Evolutionary conservation across 2,888 invertebrate genomes (phyloP).

Genomic region (Oegoconia quadripuncta): DNA sequence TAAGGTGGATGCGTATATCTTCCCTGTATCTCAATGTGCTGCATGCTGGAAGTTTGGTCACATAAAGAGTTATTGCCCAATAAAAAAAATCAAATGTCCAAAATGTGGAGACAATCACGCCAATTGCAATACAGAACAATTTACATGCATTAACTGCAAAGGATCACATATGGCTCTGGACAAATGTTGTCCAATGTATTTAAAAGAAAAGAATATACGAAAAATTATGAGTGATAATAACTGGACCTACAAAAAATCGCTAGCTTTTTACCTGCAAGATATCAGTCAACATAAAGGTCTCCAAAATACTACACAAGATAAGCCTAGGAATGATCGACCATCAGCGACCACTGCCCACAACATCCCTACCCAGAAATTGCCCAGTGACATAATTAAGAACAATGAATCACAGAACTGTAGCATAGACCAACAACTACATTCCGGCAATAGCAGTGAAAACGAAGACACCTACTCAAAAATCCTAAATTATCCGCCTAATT

Average conservation of each 20-base stretch:
- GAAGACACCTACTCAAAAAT: no score
- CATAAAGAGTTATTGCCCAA: conserved; percentile 14
- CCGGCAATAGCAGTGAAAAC: no score
- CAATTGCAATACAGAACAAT: no score
- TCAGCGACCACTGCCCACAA: no score
- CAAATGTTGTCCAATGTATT: background rate
- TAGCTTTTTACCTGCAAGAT: background rate
- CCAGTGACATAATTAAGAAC: background rate
- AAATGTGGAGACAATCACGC: conserved; percentile 15
- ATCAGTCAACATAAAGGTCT: background rate
- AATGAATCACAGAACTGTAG: no score
- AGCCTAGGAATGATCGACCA: no score
- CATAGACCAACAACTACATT: no score
- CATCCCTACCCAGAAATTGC: no score
- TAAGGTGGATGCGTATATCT: no score
- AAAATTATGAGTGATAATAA: conserved; percentile 1
- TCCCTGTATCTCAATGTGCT: conserved; percentile 20
- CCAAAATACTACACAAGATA: no score
- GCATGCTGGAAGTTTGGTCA: conserved; percentile 21
- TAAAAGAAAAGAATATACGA: conserved; percentile 4
- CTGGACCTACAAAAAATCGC: background rate
- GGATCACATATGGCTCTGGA: conserved; percentile 2
- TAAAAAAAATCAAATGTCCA: conserved; percentile 17
- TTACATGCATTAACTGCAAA: no score
- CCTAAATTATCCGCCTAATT: no score